These are phyloP conservation scores for Hetaerina americana DNA, from an alignment of 1,140 invertebrate genomes.

Conservation along the genomic window DNA sequence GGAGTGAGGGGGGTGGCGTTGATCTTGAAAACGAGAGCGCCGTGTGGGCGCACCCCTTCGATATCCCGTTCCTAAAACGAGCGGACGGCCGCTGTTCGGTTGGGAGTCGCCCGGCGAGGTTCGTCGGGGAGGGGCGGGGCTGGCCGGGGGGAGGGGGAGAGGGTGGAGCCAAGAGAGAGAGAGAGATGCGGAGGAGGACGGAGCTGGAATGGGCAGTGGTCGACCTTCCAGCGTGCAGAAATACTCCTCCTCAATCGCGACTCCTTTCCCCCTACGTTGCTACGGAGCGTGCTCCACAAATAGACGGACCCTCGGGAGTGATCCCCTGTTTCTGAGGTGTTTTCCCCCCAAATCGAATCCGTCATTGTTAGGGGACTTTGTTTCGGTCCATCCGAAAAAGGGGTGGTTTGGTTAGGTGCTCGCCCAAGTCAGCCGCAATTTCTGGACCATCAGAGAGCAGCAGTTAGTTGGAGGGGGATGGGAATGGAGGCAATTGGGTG, in stretches of 20 bases:
- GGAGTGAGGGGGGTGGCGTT: neutral
- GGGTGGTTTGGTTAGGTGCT: too few species aligned
- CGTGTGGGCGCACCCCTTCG: too few species aligned
- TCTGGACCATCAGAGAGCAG: too few species aligned
- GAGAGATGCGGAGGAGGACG: neutral
- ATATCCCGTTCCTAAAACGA: neutral
- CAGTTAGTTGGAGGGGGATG: too few species aligned
- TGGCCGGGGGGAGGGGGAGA: neutral
- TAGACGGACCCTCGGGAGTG: too few species aligned
- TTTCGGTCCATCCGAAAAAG: too few species aligned
- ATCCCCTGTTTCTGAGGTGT: too few species aligned
- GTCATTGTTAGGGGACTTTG: too few species aligned
- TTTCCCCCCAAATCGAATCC: too few species aligned
- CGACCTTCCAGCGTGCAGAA: neutral
- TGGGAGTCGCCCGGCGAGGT: neutral
- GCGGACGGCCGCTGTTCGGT: neutral
- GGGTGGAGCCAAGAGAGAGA: neutral
- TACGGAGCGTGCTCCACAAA: neutral
- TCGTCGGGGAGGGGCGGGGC: neutral
- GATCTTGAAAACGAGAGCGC: too few species aligned
- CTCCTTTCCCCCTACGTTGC: neutral
- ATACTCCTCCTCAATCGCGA: neutral
- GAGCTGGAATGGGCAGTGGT: neutral
- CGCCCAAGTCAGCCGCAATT: too few species aligned
- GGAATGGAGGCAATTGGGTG: too few species aligned